Evolutionary conservation across 1,140 invertebrate genomes (phyloP), one percentile per base, ranked within the genome.

Genomic region (Asbolus verrucosus): DNA sequence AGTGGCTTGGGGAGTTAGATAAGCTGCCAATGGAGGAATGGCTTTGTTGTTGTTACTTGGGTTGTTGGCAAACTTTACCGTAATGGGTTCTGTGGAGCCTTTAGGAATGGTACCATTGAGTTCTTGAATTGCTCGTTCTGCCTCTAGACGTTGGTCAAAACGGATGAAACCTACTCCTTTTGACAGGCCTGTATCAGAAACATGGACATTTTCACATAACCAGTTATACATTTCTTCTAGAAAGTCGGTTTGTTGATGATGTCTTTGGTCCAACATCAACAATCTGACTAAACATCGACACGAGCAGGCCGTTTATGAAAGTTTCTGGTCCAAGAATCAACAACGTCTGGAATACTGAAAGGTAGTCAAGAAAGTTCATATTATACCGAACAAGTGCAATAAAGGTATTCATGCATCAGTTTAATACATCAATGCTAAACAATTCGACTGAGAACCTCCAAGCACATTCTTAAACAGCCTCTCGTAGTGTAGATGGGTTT

Each of bases 111-210:
- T 96, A 69, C 98, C 97, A 83, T 99, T 98, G 76, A 99, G 85
- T 84, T 98, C 95, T 81, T 98, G 94, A 75, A 99, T 99, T 16
- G 98, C 98, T 38, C 94, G 86, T 83, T 99, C 98, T 2, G 98
- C 98, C 84, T 99, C 97, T 73, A 94, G 88, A 67, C 97, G 91
- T 83, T 98, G 96, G 84, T 99, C 98, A 84, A 99, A 99, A 70
- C 98, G 90, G 77, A 99, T 98, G 85, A 99, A 99, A 43, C 98
- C 98, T 71, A 99, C 98, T 69, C 98, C 98, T 87, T 99, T 99
- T 59, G 97, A 99, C 76, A 98, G 87, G 79, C 97, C 97, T 94
- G 66, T 2, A 62, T 13, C 14, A 31, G 31, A 30, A 54, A 54
- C 11, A 62, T 27, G 14, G 8, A 60, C 21, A 30, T 60, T 31